Evolutionary conservation across 2,113 vertebrate genomes (phyloP).

Genomic region (Bagarius yarrelli): DNA sequence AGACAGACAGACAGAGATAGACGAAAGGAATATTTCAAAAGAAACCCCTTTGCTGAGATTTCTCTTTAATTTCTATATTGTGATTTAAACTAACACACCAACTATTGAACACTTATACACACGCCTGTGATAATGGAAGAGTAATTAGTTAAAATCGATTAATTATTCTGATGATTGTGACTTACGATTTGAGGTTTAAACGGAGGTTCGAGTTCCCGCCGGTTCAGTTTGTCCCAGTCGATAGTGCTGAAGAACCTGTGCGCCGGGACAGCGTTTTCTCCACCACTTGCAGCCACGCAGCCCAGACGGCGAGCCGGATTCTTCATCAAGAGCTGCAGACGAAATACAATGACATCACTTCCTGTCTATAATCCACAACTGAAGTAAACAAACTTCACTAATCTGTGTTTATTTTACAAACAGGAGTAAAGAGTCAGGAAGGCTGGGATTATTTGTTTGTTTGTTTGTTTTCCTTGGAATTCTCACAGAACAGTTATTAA

Average conservation of each 20-base stretch:
- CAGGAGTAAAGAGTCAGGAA: neutral
- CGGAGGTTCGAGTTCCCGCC: constrained; percentile 85
- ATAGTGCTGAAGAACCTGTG: constrained; percentile 86
- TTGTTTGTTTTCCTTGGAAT: neutral
- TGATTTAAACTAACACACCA: no score
- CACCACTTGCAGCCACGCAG: constrained; percentile 77
- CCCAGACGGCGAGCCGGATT: constrained; percentile 87
- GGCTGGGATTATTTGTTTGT: neutral
- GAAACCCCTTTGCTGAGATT: no score
- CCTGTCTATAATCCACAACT: neutral
- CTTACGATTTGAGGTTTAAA: constrained; percentile 94
- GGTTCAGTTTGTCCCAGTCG: constrained; percentile 88
- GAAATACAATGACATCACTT: neutral
- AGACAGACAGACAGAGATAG: no score
- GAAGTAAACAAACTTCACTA: neutral
- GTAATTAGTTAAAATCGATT: neutral
- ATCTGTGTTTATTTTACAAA: no score
- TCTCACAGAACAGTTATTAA: neutral
- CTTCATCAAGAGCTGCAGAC: constrained; percentile 87
- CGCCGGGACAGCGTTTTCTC: constrained; percentile 79
- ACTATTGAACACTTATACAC: no score
- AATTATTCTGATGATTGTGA: neutral
- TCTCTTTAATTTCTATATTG: no score
- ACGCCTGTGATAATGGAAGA: neutral
- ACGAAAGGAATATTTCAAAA: no score